Base-by-base conservation (phyloP, 2,888 invertebrate genomes). In the Caenorhabditis sp. region DNA sequence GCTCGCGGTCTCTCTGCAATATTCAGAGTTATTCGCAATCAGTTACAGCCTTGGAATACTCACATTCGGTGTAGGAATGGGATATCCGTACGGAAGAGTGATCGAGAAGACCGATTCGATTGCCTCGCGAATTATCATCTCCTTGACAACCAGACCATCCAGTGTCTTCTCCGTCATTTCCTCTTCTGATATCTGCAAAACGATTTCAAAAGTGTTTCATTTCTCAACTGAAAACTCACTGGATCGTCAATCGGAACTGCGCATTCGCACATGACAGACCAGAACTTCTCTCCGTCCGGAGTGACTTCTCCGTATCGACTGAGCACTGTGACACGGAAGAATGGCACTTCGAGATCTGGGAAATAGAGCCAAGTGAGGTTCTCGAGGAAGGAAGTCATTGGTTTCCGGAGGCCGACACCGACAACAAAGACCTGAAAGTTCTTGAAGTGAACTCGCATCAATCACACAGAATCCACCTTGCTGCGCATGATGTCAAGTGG, bases 221-320 rank as follows among this genome's bases (percentile, higher is more conserved):
- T 6, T 3, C n/a, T 1, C n/a, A 3, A 47, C 2, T 1, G 2
- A 47, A 20, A 47, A 9, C 77, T 68, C 37, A 87, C 88, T 69
- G 87, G 84, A 77, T 91, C 91, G 70, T 88, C 88, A 22, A 87
- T 84, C 8, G 87, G 85, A 15, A 88, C 61, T 9, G 91, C 90
- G 55, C 90, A 91, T 69, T 91, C 91, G 72, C 90, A 90, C 91
- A 91, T 91, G 18, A 91, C 87, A 15, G 90, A 91, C 90, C 90
- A 91, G 70, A 90, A 91, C 72, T 91, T 89, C 51, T 81, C 85
- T 47, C 76, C 74, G 78, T 91, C 89, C 9, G 91, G 91, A 22
- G 91, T 91, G 13, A 87, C 89, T 72, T 91, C 91, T 76, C 90
- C 90, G 80, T 91, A 91, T 72, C 89, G 71, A 26, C 88, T 88